phyloP scores from a whole-genome alignment of 1,140 invertebrate genomes.

The Phocides pigmalion region DNA sequence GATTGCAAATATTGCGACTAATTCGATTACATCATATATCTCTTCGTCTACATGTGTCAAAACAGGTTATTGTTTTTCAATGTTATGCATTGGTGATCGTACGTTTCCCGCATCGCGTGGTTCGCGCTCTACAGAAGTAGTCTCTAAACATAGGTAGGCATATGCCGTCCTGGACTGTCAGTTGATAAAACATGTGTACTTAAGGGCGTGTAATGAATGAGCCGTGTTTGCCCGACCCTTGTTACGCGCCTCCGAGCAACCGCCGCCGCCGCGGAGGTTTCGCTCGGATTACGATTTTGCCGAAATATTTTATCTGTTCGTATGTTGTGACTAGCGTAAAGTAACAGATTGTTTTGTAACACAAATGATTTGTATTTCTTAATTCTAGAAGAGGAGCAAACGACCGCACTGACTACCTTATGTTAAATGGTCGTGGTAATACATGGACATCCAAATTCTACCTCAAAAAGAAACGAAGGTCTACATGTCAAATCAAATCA shows the following conservation, averaged over 20 bases:
- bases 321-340: neutral
- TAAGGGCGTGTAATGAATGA: conserved; percentile 1
- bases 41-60: too few relatives aligned
- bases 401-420: too few relatives aligned
- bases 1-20: too few relatives aligned
- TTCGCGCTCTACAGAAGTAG: neutral
- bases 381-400: neutral
- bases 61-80: too few relatives aligned
- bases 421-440: too few relatives aligned
- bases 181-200: neutral
- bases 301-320: neutral
- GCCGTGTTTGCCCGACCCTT: conserved; percentile 3
- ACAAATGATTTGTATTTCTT: neutral
- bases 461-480: too few relatives aligned
- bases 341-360: neutral
- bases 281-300: neutral
- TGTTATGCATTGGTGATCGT: too few relatives aligned
- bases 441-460: too few relatives aligned
- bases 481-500: too few relatives aligned
- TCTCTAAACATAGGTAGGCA: neutral
- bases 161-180: neutral
- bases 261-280: neutral
- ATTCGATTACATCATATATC: too few relatives aligned
- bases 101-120: neutral
- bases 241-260: neutral